phyloP scores from a whole-genome alignment of 2,888 invertebrate genomes.

The Gastrophysa polygoni region DNA sequence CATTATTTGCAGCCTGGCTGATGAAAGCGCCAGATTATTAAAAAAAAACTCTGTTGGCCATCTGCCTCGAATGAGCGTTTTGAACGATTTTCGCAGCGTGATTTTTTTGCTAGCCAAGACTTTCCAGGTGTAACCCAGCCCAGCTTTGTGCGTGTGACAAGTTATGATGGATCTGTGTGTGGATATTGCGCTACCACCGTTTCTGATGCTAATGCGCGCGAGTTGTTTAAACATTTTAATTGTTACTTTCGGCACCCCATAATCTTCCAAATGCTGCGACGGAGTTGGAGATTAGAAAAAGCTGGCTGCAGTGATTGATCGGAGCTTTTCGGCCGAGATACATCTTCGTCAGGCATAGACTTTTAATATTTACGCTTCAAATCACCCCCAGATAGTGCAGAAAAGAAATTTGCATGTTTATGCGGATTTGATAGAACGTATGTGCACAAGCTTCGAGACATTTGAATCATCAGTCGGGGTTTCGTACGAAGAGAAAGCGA shows the following conservation, averaged over 20 bases:
- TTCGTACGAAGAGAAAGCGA: too few relatives aligned
- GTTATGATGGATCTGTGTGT: slow-evolving; percentile 52
- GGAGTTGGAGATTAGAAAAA: slow-evolving; percentile 22
- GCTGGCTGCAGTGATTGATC: slow-evolving; percentile 33
- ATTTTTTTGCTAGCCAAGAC: not conserved
- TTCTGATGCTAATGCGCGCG: slow-evolving; percentile 51
- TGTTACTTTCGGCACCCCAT: slow-evolving; percentile 50
- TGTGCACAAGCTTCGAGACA: too few relatives aligned
- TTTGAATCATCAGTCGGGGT: too few relatives aligned
- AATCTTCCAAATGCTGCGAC: slow-evolving; percentile 32
- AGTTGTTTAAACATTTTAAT: slow-evolving; percentile 58
- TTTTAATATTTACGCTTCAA: slow-evolving; percentile 32
- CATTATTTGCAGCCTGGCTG: too few relatives aligned
- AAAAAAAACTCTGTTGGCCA: not conserved
- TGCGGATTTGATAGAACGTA: slow-evolving; percentile 31
- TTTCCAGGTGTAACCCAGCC: slow-evolving; percentile 30
- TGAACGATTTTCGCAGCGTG: not conserved
- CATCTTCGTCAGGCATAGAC: slow-evolving; percentile 41
- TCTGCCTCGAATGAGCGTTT: not conserved
- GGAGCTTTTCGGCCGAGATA: slow-evolving; percentile 33
- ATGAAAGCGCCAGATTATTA: too few relatives aligned
- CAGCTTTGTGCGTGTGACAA: slow-evolving; percentile 46
- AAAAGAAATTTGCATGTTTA: slow-evolving; percentile 35
- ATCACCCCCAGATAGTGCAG: slow-evolving; percentile 21
- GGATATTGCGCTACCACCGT: slow-evolving; percentile 17